Conservation (phyloP, 2,888 invertebrate genomes). For the Trisateles emortualis region DNA sequence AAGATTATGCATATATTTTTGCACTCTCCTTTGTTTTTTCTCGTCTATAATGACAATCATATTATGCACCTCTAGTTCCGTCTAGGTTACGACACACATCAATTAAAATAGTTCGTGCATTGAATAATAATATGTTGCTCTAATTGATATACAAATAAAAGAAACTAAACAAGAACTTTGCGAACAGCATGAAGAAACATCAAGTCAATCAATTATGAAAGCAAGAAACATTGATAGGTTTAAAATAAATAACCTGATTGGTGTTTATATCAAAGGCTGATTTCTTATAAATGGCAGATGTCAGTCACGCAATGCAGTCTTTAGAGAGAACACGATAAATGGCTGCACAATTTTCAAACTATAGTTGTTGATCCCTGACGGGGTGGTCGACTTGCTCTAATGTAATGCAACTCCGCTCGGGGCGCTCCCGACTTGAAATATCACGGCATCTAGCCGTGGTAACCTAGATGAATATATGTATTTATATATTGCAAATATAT, state of each 20-base stretch:
- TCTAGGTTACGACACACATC: slow-evolving; percentile 1
- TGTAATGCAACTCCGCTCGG: slow-evolving; percentile 71
- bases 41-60: too few species aligned
- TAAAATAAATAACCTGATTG: slow-evolving; percentile 48
- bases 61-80: too few species aligned
- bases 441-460: slow-evolving; percentile 71
- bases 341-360: slow-evolving; percentile 61
- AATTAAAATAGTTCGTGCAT: not conserved
- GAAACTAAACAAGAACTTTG: slow-evolving; percentile 10
- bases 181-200: slow-evolving; percentile 20
- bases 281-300: slow-evolving; percentile 64
- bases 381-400: slow-evolving; percentile 72
- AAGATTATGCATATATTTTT: too few species aligned
- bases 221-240: slow-evolving; percentile 30
- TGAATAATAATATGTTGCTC: not conserved
- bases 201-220: slow-evolving; percentile 24
- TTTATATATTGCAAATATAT: slow-evolving; percentile 46
- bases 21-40: too few species aligned
- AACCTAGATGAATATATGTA: slow-evolving; percentile 66
- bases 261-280: slow-evolving; percentile 57
- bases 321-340: slow-evolving; percentile 65
- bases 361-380: slow-evolving; percentile 61
- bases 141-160: slow-evolving; percentile 1
- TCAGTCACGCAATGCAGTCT: slow-evolving; percentile 60
- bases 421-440: slow-evolving; percentile 79